Evolutionary conservation across 2,888 invertebrate genomes (phyloP).

Genomic region (Thymelicus sylvestris): DNA sequence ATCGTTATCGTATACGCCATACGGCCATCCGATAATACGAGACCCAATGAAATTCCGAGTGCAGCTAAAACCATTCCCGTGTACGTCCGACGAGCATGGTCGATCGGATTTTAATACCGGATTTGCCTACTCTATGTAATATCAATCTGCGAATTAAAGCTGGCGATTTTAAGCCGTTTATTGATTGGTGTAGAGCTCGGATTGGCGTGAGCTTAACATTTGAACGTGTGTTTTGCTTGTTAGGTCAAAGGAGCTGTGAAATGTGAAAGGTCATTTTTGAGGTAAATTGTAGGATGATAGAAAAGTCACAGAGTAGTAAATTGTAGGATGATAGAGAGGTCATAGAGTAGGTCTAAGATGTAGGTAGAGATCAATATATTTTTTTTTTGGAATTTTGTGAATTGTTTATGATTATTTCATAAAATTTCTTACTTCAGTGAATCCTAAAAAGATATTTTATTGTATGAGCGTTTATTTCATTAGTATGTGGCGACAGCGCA

Average conservation of each 20-base stretch:
- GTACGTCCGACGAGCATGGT: constrained; percentile 74
- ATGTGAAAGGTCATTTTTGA: too few species aligned
- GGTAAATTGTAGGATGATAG: too few species aligned
- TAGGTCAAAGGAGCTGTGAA: constrained; percentile 11
- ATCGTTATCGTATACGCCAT: constrained; percentile 25
- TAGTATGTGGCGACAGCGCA: too few species aligned
- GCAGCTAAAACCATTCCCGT: constrained; percentile 77
- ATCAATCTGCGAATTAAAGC: constrained; percentile 55
- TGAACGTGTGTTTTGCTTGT: constrained; percentile 9
- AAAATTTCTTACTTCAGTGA: too few species aligned
- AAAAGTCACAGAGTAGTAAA: too few species aligned
- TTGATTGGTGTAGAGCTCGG: constrained; percentile 48
- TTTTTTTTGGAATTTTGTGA: too few species aligned
- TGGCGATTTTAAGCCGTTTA: constrained; percentile 59
- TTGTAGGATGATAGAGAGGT: too few species aligned
- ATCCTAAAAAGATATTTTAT: too few species aligned
- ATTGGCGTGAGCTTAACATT: constrained; percentile 42
- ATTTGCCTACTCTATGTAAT: constrained; percentile 69
- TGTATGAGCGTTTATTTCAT: too few species aligned
- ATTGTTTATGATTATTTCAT: too few species aligned
- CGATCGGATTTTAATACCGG: constrained; percentile 77
- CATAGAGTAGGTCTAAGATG: too few species aligned
- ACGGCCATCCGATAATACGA: constrained; percentile 33
- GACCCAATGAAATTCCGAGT: constrained; percentile 49
- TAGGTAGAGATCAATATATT: too few species aligned